Percentiles rank a stretch among this genome's conserved stretches.
These are phyloP conservation scores for Pampus argenteus DNA, from an alignment of 2,797 vertebrate genomes.

Conservation along the genomic window DNA sequence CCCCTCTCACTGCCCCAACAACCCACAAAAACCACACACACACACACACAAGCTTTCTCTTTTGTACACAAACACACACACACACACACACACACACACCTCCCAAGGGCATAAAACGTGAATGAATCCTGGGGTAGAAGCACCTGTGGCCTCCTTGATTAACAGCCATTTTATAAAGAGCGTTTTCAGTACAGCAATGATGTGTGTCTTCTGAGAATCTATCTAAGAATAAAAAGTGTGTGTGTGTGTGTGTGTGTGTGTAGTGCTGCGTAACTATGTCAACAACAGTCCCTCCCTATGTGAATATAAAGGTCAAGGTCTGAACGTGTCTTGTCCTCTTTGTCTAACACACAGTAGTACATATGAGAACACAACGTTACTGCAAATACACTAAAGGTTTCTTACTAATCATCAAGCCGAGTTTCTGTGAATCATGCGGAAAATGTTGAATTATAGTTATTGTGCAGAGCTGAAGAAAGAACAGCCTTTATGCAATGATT, in stretches of 20 bases:
- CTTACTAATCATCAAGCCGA: not conserved
- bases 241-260: not conserved
- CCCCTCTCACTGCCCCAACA: too few relatives aligned
- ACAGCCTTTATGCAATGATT: not conserved
- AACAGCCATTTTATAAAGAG: constrained; percentile 59
- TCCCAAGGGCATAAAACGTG: constrained; percentile 44
- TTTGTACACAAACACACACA: constrained; percentile 12
- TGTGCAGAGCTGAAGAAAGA: constrained; percentile 1
- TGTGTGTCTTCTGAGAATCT: constrained; percentile 27
- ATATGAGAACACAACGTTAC: not conserved
- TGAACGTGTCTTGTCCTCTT: not conserved
- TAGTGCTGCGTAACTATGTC: not conserved
- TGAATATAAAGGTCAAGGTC: not conserved
- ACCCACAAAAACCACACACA: too few relatives aligned
- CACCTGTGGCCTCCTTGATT: constrained; percentile 61
- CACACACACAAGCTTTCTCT: not conserved
- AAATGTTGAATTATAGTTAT: not conserved
- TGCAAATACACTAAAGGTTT: not conserved
- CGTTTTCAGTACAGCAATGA: constrained; percentile 11
- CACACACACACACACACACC: constrained; percentile 23
- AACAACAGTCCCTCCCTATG: not conserved
- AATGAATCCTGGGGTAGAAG: constrained; percentile 13
- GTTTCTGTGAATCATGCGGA: not conserved
- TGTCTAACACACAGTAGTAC: not conserved
- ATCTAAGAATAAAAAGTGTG: not conserved